Conservation (phyloP, 37 sponge, comb jelly and placozoan species). For the Halisarca cf. caerulea region DNA sequence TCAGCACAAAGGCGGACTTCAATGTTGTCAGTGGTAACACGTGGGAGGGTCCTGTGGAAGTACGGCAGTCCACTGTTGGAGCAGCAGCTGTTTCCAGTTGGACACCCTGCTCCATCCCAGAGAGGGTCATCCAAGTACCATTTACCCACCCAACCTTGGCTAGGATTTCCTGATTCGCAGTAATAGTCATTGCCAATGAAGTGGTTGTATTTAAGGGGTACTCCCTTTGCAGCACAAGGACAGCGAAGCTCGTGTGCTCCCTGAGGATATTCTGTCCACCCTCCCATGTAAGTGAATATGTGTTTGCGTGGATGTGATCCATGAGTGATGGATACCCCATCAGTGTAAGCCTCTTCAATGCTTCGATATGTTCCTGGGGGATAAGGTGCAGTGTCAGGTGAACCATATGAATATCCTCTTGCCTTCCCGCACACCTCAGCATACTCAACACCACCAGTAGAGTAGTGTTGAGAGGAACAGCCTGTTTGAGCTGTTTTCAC, state of each 20-base stretch:
- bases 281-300: not conserved
- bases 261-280: not conserved
- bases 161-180: not conserved
- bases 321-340: not conserved
- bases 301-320: not conserved
- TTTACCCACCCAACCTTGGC: not conserved
- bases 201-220: not conserved
- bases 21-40: slow-evolving; percentile 12
- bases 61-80: slow-evolving; percentile 1
- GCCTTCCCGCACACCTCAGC: not conserved
- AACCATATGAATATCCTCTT: not conserved
- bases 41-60: slow-evolving; percentile 6
- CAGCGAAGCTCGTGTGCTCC: not conserved
- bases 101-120: slow-evolving; percentile 32
- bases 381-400: not conserved
- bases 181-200: slow-evolving; percentile 7
- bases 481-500: not conserved
- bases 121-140: slow-evolving; percentile 1
- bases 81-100: slow-evolving; percentile 7
- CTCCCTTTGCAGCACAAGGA: not conserved
- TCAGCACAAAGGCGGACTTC: slow-evolving; percentile 8
- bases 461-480: not conserved
- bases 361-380: not conserved
- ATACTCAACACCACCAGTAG: not conserved
- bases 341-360: not conserved